Evolutionary conservation across 2,888 invertebrate genomes (phyloP).

Genomic region (Eupelmus urozonus): DNA sequence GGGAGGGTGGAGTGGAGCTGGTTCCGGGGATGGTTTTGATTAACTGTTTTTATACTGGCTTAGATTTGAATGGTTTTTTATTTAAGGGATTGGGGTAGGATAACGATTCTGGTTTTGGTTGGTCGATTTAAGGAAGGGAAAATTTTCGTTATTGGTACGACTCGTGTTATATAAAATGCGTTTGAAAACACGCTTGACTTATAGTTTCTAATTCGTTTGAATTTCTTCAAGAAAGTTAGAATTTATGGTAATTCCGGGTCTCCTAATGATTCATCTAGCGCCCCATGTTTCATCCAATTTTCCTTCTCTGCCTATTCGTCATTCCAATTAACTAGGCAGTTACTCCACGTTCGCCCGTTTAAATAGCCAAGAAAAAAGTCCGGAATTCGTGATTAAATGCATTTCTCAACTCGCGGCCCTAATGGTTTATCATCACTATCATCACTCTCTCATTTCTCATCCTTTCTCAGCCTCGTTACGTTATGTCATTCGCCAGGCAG

Average conservation of each 20-base stretch:
- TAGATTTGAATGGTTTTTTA: too few relatives aligned
- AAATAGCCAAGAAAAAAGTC: not conserved
- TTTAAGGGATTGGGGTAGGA: too few relatives aligned
- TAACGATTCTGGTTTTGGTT: too few relatives aligned
- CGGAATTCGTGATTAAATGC: constrained; percentile 12
- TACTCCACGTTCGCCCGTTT: constrained; percentile 1
- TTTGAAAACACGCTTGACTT: too few relatives aligned
- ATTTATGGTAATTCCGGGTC: constrained; percentile 33
- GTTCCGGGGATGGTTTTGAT: too few relatives aligned
- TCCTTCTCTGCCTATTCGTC: constrained; percentile 34
- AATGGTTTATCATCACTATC: constrained; percentile 40
- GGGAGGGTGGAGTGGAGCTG: too few relatives aligned
- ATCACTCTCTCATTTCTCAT: constrained; percentile 37
- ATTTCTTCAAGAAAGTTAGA: constrained; percentile 11
- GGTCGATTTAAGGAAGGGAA: too few relatives aligned
- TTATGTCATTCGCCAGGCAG: not conserved
- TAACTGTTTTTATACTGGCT: too few relatives aligned
- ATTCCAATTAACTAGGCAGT: constrained; percentile 44
- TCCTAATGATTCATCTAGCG: constrained; percentile 29
- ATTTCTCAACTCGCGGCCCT: not conserved
- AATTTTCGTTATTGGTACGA: too few relatives aligned
- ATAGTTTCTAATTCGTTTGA: constrained; percentile 12
- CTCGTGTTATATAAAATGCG: too few relatives aligned
- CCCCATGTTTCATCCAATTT: constrained; percentile 24
- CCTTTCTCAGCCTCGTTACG: constrained; percentile 30